Evolutionary conservation across 1,140 invertebrate genomes (phyloP).

Genomic region (Phthorimaea operculella): DNA sequence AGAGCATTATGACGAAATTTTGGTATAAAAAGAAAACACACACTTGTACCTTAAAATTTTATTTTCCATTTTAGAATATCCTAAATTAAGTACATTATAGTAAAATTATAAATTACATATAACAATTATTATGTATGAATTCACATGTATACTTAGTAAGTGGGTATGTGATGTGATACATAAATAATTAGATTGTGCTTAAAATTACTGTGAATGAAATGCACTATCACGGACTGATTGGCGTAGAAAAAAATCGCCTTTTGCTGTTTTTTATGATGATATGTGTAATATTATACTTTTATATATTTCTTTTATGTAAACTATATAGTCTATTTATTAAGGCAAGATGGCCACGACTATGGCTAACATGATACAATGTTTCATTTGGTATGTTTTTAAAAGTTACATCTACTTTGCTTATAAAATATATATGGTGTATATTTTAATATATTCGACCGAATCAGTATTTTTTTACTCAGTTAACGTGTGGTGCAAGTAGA

Average conservation of each 20-base stretch:
- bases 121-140: slow-evolving; percentile 62
- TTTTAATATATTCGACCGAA: slow-evolving; percentile 52
- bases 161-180: slow-evolving; percentile 46
- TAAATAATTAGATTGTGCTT: slow-evolving; percentile 52
- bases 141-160: slow-evolving; percentile 30
- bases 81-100: slow-evolving; percentile 61
- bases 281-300: slow-evolving; percentile 20
- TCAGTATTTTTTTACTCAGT: slow-evolving; percentile 19
- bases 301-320: slow-evolving; percentile 14
- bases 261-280: slow-evolving; percentile 19
- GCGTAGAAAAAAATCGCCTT: background rate
- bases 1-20: no score
- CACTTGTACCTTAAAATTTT: slow-evolving; percentile 53
- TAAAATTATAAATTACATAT: slow-evolving; percentile 60
- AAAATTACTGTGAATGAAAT: slow-evolving; percentile 62
- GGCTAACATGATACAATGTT: slow-evolving; percentile 52
- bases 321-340: slow-evolving; percentile 37
- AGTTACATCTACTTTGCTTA: slow-evolving; percentile 48
- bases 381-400: slow-evolving; percentile 48
- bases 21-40: background rate
- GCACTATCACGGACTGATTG: slow-evolving; percentile 54
- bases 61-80: slow-evolving; percentile 60
- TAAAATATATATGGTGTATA: slow-evolving; percentile 48
- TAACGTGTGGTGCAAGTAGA: slow-evolving; percentile 23
- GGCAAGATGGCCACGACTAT: slow-evolving; percentile 62